phyloP scores from a whole-genome alignment of 2,888 invertebrate genomes.

The Nephrotoma guestfalica region DNA sequence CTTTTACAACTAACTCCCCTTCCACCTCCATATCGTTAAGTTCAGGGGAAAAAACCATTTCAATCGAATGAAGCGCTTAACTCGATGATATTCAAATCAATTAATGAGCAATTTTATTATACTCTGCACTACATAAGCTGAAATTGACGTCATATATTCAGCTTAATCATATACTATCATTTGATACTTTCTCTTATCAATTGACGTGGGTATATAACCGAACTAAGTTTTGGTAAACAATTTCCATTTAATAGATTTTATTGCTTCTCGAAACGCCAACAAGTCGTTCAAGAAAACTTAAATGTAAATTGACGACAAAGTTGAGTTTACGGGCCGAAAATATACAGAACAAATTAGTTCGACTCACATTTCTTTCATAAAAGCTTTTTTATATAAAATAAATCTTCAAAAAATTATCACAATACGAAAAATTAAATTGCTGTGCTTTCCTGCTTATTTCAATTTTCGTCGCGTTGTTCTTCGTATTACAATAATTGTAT shows the following conservation, averaged over 20 bases:
- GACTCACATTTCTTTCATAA: background rate
- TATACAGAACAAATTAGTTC: too few species aligned
- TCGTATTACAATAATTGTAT: background rate
- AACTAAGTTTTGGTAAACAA: background rate
- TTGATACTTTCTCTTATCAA: background rate
- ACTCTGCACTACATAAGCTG: too few species aligned
- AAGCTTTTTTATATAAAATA: background rate
- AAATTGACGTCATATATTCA: background rate
- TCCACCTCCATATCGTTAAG: too few species aligned
- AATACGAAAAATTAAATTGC: background rate
- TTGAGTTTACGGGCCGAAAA: too few species aligned
- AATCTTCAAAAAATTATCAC: background rate
- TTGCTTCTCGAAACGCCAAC: too few species aligned
- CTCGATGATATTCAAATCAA: background rate
- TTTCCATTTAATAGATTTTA: background rate
- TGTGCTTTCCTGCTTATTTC: background rate
- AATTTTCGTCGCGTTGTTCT: background rate
- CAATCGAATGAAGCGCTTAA: too few species aligned
- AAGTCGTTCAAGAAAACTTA: too few species aligned
- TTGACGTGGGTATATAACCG: background rate
- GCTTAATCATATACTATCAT: too few species aligned
- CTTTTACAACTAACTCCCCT: too few species aligned
- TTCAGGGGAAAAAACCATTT: too few species aligned
- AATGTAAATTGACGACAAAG: too few species aligned
- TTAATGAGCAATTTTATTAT: too few species aligned